These are phyloP conservation scores for Chrysopilus asiliformis DNA, from an alignment of 2,888 invertebrate genomes.

Conservation along the genomic window DNA sequence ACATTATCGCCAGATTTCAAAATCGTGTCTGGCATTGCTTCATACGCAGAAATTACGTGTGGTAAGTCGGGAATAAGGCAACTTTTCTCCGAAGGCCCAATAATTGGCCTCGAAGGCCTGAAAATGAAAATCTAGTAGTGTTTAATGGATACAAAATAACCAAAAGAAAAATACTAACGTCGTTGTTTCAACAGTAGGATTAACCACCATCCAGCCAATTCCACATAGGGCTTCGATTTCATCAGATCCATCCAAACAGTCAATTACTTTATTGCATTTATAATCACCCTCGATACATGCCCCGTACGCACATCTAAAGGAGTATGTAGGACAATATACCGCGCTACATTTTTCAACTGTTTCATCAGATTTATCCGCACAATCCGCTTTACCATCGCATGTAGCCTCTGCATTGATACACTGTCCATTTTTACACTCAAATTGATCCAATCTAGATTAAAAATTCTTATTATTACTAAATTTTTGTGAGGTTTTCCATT, in stretches of 20 bases:
- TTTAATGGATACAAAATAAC: too few species aligned
- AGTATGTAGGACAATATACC: constrained; percentile 34
- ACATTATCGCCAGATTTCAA: background rate
- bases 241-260: constrained; percentile 16
- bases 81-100: too few species aligned
- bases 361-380: constrained; percentile 22
- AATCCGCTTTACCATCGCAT: constrained; percentile 33
- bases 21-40: background rate
- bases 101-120: too few species aligned
- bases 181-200: too few species aligned
- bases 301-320: constrained; percentile 48
- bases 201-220: too few species aligned
- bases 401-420: constrained; percentile 16
- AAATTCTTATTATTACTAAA: too few species aligned
- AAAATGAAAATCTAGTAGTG: too few species aligned
- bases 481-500: too few species aligned
- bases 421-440: constrained; percentile 5
- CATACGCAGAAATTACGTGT: background rate
- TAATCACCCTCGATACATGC: constrained; percentile 44
- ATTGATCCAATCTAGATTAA: background rate
- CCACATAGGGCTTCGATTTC: constrained; percentile 10
- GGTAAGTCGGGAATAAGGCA: too few species aligned
- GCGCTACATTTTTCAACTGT: constrained; percentile 9
- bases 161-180: too few species aligned
- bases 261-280: constrained; percentile 30